phyloP scores from a whole-genome alignment of 2,888 invertebrate species.

The Latrodectus hesperus region DNA sequence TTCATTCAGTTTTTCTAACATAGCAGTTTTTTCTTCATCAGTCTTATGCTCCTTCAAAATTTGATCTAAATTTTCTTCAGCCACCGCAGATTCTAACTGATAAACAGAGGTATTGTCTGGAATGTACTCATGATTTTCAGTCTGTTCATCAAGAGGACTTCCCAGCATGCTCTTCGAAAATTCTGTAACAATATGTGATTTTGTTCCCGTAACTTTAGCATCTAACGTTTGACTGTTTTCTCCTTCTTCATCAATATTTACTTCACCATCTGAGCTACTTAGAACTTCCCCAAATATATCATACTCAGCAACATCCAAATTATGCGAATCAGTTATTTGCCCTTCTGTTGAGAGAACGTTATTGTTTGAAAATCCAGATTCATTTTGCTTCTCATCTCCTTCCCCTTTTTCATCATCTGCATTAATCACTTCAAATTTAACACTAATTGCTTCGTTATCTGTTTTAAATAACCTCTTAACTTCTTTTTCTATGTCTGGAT shows the following conservation, averaged over 20 bases:
- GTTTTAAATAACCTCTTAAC: slow-evolving; percentile 90
- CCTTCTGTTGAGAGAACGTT: slow-evolving; percentile 25
- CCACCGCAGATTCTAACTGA: slow-evolving; percentile 61
- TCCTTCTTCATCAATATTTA: slow-evolving; percentile 76
- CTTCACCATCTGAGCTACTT: slow-evolving; percentile 82
- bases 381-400: slow-evolving; percentile 72
- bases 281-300: slow-evolving; percentile 95
- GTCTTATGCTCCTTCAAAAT: slow-evolving; percentile 60
- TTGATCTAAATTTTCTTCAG: slow-evolving; percentile 56
- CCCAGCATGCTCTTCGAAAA: slow-evolving; percentile 79
- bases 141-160: slow-evolving; percentile 43
- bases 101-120: slow-evolving; percentile 58
- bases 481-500: slow-evolving; percentile 98
- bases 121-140: slow-evolving; percentile 47
- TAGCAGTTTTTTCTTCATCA: slow-evolving; percentile 71
- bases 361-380: slow-evolving; percentile 27
- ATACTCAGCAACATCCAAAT: slow-evolving; percentile 79
- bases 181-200: slow-evolving; percentile 26
- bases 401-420: slow-evolving; percentile 85
- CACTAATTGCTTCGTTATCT: slow-evolving; percentile 92
- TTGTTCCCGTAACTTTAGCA: slow-evolving; percentile 16
- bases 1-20: slow-evolving; percentile 80
- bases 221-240: slow-evolving; percentile 28
- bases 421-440: slow-evolving; percentile 91
- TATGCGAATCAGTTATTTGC: slow-evolving; percentile 62